Conservation (phyloP, 2,888 invertebrate genomes). For the Chloromyia formosa region DNA sequence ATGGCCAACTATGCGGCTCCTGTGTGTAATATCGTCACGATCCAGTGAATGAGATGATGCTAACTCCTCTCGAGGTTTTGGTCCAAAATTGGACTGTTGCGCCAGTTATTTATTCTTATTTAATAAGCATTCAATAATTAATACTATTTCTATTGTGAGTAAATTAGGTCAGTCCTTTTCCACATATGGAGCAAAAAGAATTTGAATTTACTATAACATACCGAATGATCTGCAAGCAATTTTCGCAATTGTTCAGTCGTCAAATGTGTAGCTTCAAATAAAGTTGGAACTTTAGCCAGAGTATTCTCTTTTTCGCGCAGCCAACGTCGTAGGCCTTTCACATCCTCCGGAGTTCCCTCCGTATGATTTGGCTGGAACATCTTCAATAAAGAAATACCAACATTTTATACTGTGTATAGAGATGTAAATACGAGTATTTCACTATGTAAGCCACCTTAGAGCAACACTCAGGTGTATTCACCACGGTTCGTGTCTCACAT, state of each 20-base stretch:
- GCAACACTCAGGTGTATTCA: constrained; percentile 55
- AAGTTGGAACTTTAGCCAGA: constrained; percentile 74
- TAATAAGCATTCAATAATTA: too few species aligned
- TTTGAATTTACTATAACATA: too few species aligned
- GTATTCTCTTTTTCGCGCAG: constrained; percentile 85
- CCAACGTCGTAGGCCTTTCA: constrained; percentile 78
- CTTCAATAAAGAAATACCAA: constrained; percentile 53
- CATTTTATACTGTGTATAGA: constrained; percentile 2
- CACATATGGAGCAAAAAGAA: too few species aligned
- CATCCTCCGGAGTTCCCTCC: constrained; percentile 60
- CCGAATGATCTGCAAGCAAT: constrained; percentile 85
- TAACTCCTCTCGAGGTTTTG: too few species aligned
- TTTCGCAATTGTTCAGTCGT: constrained; percentile 78
- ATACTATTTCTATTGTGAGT: too few species aligned
- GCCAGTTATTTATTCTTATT: too few species aligned
- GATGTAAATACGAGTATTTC: not conserved
- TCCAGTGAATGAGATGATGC: too few species aligned
- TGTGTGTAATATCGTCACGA: too few species aligned
- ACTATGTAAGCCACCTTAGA: constrained; percentile 61
- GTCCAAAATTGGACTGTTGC: too few species aligned
- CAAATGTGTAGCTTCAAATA: constrained; percentile 76
- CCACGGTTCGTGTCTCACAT: constrained; percentile 55
- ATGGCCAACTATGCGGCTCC: too few species aligned
- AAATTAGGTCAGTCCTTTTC: too few species aligned
- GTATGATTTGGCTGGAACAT: constrained; percentile 57